Percentiles rank a stretch among this genome's conserved stretches.
Evolutionary conservation across 2,888 invertebrate species (phyloP).

Genomic region (Embidobia sp.): DNA sequence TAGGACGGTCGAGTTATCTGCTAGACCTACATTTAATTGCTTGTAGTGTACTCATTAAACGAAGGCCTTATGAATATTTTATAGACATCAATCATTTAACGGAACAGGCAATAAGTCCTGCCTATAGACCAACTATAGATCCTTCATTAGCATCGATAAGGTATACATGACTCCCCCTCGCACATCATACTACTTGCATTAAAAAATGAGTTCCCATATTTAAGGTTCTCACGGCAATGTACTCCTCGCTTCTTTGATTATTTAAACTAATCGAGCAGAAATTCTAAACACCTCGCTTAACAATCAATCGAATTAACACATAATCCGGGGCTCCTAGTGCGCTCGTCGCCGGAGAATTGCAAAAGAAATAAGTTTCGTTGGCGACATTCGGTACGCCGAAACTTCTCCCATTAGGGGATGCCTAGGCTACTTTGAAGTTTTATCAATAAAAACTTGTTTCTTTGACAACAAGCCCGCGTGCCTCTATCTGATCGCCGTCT

Average conservation of each 20-base stretch:
- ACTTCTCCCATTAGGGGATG: conserved; percentile 5
- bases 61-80: conserved; percentile 42
- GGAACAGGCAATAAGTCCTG: neutral
- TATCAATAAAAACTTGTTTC: conserved; percentile 47
- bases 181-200: neutral
- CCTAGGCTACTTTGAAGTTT: conserved; percentile 12
- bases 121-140: conserved; percentile 25
- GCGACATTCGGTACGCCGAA: neutral
- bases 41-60: conserved; percentile 1
- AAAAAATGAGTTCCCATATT: neutral
- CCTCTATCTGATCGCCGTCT: neutral
- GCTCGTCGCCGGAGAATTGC: conserved; percentile 2
- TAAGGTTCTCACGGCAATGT: neutral
- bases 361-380: conserved; percentile 10
- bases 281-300: neutral
- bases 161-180: neutral
- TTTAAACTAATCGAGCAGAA: conserved; percentile 4
- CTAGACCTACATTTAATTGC: conserved; percentile 1
- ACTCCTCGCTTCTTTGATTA: neutral
- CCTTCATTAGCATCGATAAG: conserved; percentile 14
- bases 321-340: neutral
- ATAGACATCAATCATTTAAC: conserved; percentile 34
- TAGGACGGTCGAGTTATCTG: neutral
- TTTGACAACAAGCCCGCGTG: conserved; percentile 41
- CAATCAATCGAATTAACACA: conserved; percentile 16